phyloP scores from a whole-genome alignment of 2,113 vertebrate species.

The Rhineura floridana region DNA sequence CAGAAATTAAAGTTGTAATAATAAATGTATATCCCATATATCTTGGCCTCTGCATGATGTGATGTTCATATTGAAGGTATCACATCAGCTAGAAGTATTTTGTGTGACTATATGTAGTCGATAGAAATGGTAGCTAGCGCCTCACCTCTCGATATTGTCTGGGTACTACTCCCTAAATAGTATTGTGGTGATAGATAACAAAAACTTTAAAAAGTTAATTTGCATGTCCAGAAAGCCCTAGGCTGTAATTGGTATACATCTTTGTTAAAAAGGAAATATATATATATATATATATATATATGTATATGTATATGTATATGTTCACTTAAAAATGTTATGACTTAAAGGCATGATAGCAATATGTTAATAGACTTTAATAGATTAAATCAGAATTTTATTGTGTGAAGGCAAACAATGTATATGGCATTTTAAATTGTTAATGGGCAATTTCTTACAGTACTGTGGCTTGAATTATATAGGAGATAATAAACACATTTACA shows the following conservation, averaged over 20 bases:
- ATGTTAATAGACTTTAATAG: neutral
- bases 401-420: neutral
- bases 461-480: neutral
- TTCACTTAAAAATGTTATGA: neutral
- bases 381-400: neutral
- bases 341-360: constrained; percentile 2
- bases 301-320: too few species aligned
- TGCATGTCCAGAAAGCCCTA: neutral
- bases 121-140: neutral
- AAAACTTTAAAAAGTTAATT: neutral
- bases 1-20: constrained; percentile 6
- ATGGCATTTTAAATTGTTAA: neutral
- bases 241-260: neutral
- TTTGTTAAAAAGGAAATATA: constrained; percentile 3
- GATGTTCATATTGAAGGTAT: constrained; percentile 24
- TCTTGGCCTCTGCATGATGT: neutral
- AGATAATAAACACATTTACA: neutral
- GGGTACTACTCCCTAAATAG: neutral
- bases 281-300: neutral
- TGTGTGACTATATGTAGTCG: neutral
- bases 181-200: neutral
- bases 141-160: neutral
- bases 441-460: neutral
- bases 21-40: neutral
- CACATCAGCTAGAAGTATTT: constrained; percentile 7